Evolutionary conservation across 2,888 invertebrate genomes (phyloP), one percentile per base, ranked within the genome.

Genomic region (Sepioteuthis lessoniana): DNA sequence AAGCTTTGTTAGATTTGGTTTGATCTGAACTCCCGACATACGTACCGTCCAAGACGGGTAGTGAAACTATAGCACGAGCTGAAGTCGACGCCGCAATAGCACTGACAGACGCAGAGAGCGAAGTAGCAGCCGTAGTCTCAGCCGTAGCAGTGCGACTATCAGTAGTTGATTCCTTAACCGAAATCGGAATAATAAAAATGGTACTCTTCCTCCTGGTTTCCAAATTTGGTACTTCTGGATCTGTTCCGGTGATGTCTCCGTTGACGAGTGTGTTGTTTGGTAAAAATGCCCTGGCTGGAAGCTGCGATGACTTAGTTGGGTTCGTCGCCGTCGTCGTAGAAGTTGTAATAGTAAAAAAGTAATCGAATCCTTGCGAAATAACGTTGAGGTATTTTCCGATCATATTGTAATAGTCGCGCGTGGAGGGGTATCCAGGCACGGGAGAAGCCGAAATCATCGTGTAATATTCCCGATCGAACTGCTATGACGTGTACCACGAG

Each of bases 271-370:
- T n/a, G 16, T n/a, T 35, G 35, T 35, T 76, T 76, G 76, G 76
- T 76, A 76, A 76, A n/a, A 76, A n/a, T 16, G 35, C n/a, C 76
- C 35, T 76, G 2, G n/a, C 16, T 76, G 76, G 76, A 35, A 25
- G n/a, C 13, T 8, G 76, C 13, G n/a, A 2, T 10, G n/a, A 76
- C 4, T 76, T 35, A 35, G n/a, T 19, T n/a, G 76, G n/a, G 35
- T 35, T 76, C 35, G 35, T 35, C 76, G n/a, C n/a, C 35, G 76
- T 76, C 76, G 16, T n/a, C 76, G 76, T 76, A 76, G 76, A 76
- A 76, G 76, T 76, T 76, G 76, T 76, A 76, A 35, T n/a, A 76
- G 76, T 76, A 76, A 76, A 76, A 76, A 76, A n/a, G n/a, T 76
- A 76, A 76, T n/a, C 13, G 76, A 76, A 35, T 76, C 76, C 76